Evolutionary conservation across 2,797 vertebrate species (phyloP).

Genomic region (Schizopygopsis pylzovi): DNA sequence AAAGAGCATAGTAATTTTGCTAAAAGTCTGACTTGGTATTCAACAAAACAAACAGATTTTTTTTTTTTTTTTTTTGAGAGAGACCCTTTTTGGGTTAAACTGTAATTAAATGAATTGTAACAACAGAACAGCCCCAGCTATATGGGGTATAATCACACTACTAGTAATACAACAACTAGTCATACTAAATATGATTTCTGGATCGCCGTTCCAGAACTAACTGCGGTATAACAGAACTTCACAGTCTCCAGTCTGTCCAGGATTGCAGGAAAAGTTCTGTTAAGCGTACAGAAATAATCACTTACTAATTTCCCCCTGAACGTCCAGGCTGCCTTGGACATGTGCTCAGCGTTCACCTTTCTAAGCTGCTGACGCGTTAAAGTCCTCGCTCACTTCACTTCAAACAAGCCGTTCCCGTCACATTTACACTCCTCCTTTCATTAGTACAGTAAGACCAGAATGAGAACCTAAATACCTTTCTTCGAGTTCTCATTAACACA

Average conservation of each 20-base stretch:
- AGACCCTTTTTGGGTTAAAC: too few relatives aligned
- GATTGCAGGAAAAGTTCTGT: background rate
- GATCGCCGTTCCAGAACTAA: background rate
- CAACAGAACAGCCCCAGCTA: background rate
- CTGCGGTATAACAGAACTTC: background rate
- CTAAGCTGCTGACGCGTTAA: slow-evolving; percentile 55
- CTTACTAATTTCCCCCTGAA: slow-evolving; percentile 4
- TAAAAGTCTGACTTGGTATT: too few relatives aligned
- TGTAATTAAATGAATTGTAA: too few relatives aligned
- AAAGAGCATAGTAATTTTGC: too few relatives aligned
- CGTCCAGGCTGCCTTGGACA: background rate
- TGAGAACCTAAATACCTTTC: slow-evolving; percentile 66
- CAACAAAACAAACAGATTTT: too few relatives aligned
- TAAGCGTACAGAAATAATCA: background rate
- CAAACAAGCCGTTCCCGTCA: background rate
- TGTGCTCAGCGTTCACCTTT: slow-evolving; percentile 37
- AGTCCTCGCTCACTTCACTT: slow-evolving; percentile 12
- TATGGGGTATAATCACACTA: background rate
- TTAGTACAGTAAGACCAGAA: slow-evolving; percentile 62
- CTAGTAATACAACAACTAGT: background rate
- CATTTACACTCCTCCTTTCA: slow-evolving; percentile 30
- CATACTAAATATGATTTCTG: background rate
- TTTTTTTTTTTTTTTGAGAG: too few relatives aligned
- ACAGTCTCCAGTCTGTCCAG: background rate
- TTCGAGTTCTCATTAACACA: slow-evolving; percentile 76